Evolutionary conservation across 2,113 vertebrate genomes (phyloP).

Genomic region (Pseudonaja textilis): DNA sequence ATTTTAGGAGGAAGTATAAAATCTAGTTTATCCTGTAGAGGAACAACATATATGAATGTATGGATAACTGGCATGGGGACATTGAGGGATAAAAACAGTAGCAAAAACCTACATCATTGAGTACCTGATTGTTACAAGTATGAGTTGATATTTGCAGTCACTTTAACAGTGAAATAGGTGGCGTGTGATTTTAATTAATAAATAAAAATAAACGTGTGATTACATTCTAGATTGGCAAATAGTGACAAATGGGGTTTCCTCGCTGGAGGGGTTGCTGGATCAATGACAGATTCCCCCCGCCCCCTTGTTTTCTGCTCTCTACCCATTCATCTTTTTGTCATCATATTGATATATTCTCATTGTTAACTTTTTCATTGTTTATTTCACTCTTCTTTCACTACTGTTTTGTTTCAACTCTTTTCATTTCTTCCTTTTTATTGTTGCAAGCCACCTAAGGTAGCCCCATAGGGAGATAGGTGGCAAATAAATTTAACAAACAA

Average conservation of each 20-base stretch:
- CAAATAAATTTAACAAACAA: background rate
- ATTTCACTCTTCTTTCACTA: background rate
- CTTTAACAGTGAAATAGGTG: background rate
- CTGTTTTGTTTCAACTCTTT: background rate
- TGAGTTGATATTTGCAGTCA: background rate
- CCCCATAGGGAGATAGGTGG: background rate
- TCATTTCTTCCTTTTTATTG: background rate
- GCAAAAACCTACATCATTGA: background rate
- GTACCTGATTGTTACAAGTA: background rate
- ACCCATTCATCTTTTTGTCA: background rate
- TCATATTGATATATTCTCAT: background rate
- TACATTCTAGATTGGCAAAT: background rate
- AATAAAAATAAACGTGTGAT: background rate
- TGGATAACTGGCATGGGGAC: background rate
- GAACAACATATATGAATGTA: background rate
- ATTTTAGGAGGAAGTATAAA: background rate
- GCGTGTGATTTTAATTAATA: background rate
- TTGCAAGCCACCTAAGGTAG: background rate
- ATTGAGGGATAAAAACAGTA: background rate
- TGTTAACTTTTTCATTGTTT: background rate
- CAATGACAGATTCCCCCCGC: background rate
- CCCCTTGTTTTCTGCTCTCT: background rate
- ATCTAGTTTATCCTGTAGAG: background rate
- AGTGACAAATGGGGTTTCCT: background rate
- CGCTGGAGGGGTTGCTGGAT: background rate